Base-by-base conservation (phyloP, 2,888 invertebrate species). In the Drosophila cyrtoloma region DNA sequence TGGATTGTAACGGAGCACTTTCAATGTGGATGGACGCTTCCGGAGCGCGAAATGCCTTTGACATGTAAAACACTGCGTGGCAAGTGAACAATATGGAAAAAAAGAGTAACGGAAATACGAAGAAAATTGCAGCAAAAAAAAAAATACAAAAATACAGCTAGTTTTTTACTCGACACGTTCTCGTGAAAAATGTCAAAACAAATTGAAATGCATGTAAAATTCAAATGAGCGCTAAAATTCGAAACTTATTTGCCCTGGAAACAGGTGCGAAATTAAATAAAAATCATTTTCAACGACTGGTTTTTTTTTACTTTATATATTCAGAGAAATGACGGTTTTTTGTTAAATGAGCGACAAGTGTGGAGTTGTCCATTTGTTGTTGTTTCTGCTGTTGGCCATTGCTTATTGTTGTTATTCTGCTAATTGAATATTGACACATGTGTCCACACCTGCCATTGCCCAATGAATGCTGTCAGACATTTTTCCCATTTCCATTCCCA, bases 161-260 rank as follows among this genome's bases (percentile, higher is more conserved):
- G 22, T 26, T 9, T 47, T 47, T 47, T 47, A 9, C 26, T 26
- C 47, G 47, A 47, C 47, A 26, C 16, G 22, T 47, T 61, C 28
- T 26, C 30, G 50, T 60, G 77, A 69, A 56, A 69, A 74, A 67
- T 69, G 64, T n/a, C 37, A 60, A 68, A 76, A 77, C 76, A 87
- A 89, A 81, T 85, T 82, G 77, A 86, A 89, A 86, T 89, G 75
- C 89, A 79, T 84, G 79, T 77, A 62, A 67, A 80, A 84, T 84
- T 77, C 69, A 84, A 86, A 87, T 87, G 85, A 61, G 66, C 74
- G 70, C 72, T 84, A 71, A 79, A 84, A 82, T 76, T 60, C 74
- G 59, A 75, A 76, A 84, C 66, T 71, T 84, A 80, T 86, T 82
- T 78, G 71, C 71, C 57, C 71, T 63, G 63, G 75, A 85, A 85